phyloP scores from a whole-genome alignment of 2,797 vertebrate species.

The Cyclopterus lumpus region DNA sequence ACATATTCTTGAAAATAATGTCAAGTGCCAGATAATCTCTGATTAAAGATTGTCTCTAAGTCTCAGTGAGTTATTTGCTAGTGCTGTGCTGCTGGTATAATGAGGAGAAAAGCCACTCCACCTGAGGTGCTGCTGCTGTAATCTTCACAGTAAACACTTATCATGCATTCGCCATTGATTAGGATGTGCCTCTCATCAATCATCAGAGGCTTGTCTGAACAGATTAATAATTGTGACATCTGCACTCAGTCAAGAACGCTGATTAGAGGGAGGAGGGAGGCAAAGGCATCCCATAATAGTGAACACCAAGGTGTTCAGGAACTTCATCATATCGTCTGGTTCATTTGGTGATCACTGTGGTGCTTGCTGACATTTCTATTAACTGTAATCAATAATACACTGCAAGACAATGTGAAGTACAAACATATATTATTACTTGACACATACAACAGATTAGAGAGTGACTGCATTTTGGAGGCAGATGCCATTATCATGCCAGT shows the following conservation, averaged over 20 bases:
- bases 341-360: slow-evolving; percentile 52
- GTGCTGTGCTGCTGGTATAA: slow-evolving; percentile 75
- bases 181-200: slow-evolving; percentile 85
- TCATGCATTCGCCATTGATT: slow-evolving; percentile 85
- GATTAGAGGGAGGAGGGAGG: slow-evolving; percentile 72
- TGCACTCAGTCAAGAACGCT: slow-evolving; percentile 78
- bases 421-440: background rate
- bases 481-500: background rate
- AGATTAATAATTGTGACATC: slow-evolving; percentile 85
- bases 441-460: background rate
- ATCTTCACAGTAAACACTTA: slow-evolving; percentile 86
- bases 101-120: slow-evolving; percentile 80
- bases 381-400: slow-evolving; percentile 12
- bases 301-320: slow-evolving; percentile 62
- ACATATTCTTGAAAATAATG: slow-evolving; percentile 69
- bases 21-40: slow-evolving; percentile 75
- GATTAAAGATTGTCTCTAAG: slow-evolving; percentile 76
- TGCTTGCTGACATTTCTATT: slow-evolving; percentile 57
- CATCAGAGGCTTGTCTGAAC: slow-evolving; percentile 79
- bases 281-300: slow-evolving; percentile 51
- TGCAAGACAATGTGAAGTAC: background rate
- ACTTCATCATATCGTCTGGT: slow-evolving; percentile 51
- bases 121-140: slow-evolving; percentile 73
- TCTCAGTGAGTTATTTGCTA: slow-evolving; percentile 73
- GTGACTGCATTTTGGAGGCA: background rate